Percentiles rank a stretch among this genome's conserved stretches.
Conservation (phyloP, 2,797 vertebrate species). For the Hippocampus kuda region DNA sequence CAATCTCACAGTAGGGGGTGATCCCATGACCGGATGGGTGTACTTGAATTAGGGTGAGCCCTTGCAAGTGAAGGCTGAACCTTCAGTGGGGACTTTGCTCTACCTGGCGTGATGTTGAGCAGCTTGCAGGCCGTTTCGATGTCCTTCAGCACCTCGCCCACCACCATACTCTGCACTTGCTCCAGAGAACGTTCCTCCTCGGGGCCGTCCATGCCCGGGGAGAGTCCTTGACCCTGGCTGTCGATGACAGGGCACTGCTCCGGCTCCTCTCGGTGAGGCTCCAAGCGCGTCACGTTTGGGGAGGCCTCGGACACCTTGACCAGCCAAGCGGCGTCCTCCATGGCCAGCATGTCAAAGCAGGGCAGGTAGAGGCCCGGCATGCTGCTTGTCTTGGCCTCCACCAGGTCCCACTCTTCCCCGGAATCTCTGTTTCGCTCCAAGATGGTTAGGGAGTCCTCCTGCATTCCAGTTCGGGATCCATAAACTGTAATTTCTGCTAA, state of each 20-base stretch:
- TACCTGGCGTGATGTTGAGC: slow-evolving; percentile 91
- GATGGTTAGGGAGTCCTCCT: slow-evolving; percentile 62
- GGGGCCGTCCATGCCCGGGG: slow-evolving; percentile 72
- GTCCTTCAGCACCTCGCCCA: slow-evolving; percentile 96
- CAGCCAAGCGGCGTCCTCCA: slow-evolving; percentile 74
- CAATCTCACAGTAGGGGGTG: too few relatives aligned
- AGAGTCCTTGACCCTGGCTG: slow-evolving; percentile 82
- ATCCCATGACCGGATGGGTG: too few relatives aligned
- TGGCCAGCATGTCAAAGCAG: slow-evolving; percentile 85
- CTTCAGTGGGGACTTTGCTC: slow-evolving; percentile 17
- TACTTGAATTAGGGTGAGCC: too few relatives aligned
- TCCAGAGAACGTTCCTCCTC: slow-evolving; percentile 90
- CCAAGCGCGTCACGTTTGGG: slow-evolving; percentile 26
- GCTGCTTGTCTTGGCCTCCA: slow-evolving; percentile 64
- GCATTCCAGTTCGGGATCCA: slow-evolving; percentile 54
- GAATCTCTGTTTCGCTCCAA: slow-evolving; percentile 60
- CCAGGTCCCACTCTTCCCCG: slow-evolving; percentile 63
- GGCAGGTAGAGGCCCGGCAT: slow-evolving; percentile 77
- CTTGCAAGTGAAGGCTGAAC: neutral
- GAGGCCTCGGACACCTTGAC: slow-evolving; percentile 67
- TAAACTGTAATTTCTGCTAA: slow-evolving; percentile 56
- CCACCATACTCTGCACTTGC: slow-evolving; percentile 96
- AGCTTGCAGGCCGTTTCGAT: slow-evolving; percentile 96
- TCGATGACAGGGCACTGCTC: slow-evolving; percentile 92
- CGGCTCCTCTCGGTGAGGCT: slow-evolving; percentile 54